A percentile compares a stretch with the other conserved stretches of the same genome.
phyloP scores from a whole-genome alignment of 2,113 vertebrate genomes.

The Cyanoderma ruficeps region DNA sequence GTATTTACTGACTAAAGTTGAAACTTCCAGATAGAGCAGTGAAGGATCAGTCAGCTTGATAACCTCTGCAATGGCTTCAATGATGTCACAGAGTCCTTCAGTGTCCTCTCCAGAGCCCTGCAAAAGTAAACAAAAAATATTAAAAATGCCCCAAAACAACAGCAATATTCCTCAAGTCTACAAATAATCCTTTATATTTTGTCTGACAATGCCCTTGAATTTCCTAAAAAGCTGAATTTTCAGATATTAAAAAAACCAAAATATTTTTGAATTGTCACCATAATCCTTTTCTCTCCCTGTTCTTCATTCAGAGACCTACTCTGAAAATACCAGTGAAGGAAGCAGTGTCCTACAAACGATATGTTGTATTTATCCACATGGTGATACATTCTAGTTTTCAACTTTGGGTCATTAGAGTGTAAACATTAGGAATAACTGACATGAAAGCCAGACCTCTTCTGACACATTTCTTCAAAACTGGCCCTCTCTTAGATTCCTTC shows the following conservation, averaged over 20 bases:
- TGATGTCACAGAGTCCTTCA: slow-evolving; percentile 87
- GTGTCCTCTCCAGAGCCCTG: slow-evolving; percentile 83
- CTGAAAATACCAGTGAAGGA: not conserved
- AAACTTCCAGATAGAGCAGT: slow-evolving; percentile 93
- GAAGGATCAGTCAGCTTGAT: slow-evolving; percentile 98
- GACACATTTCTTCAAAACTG: not conserved
- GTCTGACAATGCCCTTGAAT: not conserved
- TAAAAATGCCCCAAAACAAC: not conserved
- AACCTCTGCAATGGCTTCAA: slow-evolving; percentile 91
- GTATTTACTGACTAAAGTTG: slow-evolving; percentile 94
- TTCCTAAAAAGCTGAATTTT: not conserved
- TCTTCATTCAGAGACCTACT: not conserved
- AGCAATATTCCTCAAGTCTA: not conserved
- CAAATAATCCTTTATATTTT: not conserved
- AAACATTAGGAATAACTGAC: not conserved
- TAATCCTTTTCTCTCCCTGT: not conserved
- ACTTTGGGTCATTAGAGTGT: not conserved
- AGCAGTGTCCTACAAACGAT: not conserved
- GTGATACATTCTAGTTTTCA: not conserved
- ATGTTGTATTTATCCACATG: not conserved
- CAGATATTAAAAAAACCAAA: not conserved
- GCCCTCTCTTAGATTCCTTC: not conserved
- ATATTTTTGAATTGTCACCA: not conserved
- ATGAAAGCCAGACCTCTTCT: not conserved
- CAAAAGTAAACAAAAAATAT: not conserved